These are phyloP conservation scores for Napeogenes sylphis DNA, from an alignment of 2,888 invertebrate genomes.

Conservation along the genomic window DNA sequence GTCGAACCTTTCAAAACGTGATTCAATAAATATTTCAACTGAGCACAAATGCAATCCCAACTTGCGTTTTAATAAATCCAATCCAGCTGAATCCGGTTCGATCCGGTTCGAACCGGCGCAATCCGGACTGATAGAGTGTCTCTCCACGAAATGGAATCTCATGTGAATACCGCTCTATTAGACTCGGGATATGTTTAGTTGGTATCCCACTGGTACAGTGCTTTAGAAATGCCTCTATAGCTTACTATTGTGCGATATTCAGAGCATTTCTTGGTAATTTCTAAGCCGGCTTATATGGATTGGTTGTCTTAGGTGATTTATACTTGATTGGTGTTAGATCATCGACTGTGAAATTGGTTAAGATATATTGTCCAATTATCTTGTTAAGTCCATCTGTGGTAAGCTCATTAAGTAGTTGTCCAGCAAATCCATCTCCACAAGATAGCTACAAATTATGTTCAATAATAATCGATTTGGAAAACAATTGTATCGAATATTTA, in stretches of 20 bases:
- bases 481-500: neutral
- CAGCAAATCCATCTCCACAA: too few species aligned
- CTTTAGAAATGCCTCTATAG: constrained; percentile 30
- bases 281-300: constrained; percentile 3
- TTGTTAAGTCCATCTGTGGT: neutral
- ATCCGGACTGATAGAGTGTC: constrained; percentile 31
- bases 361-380: neutral
- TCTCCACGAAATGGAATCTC: constrained; percentile 39
- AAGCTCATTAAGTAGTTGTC: too few species aligned
- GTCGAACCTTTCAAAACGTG: constrained; percentile 6
- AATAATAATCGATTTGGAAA: neutral
- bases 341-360: neutral
- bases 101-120: constrained; percentile 34
- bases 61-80: constrained; percentile 38
- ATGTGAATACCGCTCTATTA: constrained; percentile 46
- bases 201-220: constrained; percentile 26
- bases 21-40: neutral
- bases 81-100: constrained; percentile 39
- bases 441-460: too few species aligned
- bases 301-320: constrained; percentile 1
- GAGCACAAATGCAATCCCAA: constrained; percentile 19
- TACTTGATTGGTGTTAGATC: constrained; percentile 1
- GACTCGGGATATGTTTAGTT: constrained; percentile 37
- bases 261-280: constrained; percentile 3
- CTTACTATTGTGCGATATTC: constrained; percentile 7